Evolutionary conservation across 1,140 invertebrate species (phyloP).

Genomic region (Neodiprion lecontei): DNA sequence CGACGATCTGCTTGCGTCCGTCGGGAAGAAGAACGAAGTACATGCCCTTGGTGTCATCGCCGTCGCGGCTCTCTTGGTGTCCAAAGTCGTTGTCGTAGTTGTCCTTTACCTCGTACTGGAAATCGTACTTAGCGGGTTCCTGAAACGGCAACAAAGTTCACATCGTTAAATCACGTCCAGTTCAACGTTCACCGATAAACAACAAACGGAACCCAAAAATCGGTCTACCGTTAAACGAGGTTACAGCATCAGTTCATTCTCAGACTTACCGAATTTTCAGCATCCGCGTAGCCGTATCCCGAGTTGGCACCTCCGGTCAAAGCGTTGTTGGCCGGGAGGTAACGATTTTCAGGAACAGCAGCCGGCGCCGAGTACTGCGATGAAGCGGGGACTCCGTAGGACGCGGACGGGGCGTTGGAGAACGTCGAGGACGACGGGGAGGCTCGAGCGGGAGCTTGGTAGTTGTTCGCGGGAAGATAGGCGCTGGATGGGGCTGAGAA

Average conservation of each 20-base stretch:
- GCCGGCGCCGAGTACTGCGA: not conserved
- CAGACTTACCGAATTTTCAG: constrained; percentile 4
- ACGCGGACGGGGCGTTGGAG: not conserved
- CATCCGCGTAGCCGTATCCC: not conserved
- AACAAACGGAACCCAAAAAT: not conserved
- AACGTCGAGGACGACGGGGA: not conserved
- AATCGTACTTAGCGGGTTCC: constrained; percentile 75
- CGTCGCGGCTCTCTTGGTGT: constrained; percentile 74
- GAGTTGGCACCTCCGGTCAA: not conserved
- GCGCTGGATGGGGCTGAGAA: not conserved
- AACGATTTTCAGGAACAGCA: not conserved
- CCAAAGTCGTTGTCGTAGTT: constrained; percentile 75
- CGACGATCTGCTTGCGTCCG: constrained; percentile 78
- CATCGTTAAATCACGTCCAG: constrained; percentile 8
- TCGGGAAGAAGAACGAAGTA: constrained; percentile 80
- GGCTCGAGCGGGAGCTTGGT: not conserved
- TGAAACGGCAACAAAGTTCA: constrained; percentile 37
- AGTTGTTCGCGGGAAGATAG: constrained; percentile 3
- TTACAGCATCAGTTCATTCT: not conserved
- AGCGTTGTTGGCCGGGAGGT: not conserved
- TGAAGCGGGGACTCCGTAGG: not conserved
- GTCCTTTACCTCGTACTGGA: constrained; percentile 77
- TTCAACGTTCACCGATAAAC: not conserved
- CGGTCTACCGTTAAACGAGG: too few species aligned
- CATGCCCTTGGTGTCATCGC: constrained; percentile 70